A percentile compares a stretch with the other conserved stretches of the same genome.
phyloP scores from a whole-genome alignment of 2,797 vertebrate genomes.

The Typhlichthys eigenmanni region DNA sequence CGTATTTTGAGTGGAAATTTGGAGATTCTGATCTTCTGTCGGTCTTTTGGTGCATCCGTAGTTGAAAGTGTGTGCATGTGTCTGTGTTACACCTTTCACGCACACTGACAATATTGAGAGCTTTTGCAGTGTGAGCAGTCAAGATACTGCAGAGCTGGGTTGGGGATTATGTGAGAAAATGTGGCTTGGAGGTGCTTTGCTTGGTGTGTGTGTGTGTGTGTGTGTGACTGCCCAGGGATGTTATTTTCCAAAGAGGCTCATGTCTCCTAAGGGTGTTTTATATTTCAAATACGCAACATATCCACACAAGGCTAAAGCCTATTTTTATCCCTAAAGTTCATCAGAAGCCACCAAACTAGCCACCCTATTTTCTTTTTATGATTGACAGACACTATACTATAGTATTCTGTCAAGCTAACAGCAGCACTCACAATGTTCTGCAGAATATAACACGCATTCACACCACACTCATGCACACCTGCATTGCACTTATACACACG shows the following conservation, averaged over 20 bases:
- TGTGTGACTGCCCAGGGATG: constrained; percentile 27
- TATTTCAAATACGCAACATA: constrained; percentile 34
- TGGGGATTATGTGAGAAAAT: constrained; percentile 61
- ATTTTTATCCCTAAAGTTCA: neutral
- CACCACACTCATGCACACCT: neutral
- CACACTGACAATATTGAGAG: constrained; percentile 19
- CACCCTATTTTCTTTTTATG: too few species aligned
- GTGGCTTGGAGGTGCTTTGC: constrained; percentile 57
- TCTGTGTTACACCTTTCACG: neutral
- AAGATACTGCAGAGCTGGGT: constrained; percentile 51
- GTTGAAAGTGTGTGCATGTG: neutral
- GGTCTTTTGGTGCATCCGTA: too few species aligned
- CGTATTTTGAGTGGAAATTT: too few species aligned
- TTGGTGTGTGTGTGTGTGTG: constrained; percentile 25
- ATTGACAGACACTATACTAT: neutral
- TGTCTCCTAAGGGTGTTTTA: constrained; percentile 31
- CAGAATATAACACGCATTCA: constrained; percentile 45
- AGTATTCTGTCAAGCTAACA: constrained; percentile 4
- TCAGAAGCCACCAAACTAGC: neutral
- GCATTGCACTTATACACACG: neutral
- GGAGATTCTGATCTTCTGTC: too few species aligned
- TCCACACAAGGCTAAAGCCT: constrained; percentile 17
- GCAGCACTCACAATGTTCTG: constrained; percentile 39
- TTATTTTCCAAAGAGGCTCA: constrained; percentile 44
- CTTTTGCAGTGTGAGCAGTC: constrained; percentile 55